Base-by-base conservation (phyloP, 2,113 vertebrate genomes). In the Triplophysa tibetana region DNA sequence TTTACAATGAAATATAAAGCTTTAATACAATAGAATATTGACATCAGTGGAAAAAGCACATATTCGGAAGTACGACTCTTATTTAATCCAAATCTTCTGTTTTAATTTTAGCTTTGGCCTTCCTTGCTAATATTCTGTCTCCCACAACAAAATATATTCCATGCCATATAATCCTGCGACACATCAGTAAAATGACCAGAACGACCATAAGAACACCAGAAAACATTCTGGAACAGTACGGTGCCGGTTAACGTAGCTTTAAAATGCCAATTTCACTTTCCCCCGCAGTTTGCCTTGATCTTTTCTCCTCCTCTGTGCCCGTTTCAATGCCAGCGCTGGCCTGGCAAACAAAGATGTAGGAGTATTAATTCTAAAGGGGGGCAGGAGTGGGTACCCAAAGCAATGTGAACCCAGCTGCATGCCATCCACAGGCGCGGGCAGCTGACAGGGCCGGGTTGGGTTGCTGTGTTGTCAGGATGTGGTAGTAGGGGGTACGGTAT, bases 391-490 rank as follows among this genome's bases (percentile, higher is more conserved):
- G 88, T 88, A 79, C 83, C 88, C 82, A 72, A 82, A 85, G 68
- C 79, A 70, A 70, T 74, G 90, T 87, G 91, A 91, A 90, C 90
- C 89, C 91, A 93, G 88, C 66, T 89, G 90, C 89, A 83, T 90
- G 91, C 87, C 89, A 90, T 87, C 87, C 89, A 89, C 89, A 89
- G 91, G 91, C 56, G 61, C 60, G 41, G 93, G 95, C 95, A 96
- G 96, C 96, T 96, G 95, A 81, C 66, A 58, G 77, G 80, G 72
- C 80, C 70, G 72, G 72, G 76, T 66, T 84, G 60, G 77, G 80
- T 84, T 79, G 79, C 83, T 84, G 83, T 81, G 83, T 82, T 84
- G 80, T 76, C 65, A 79, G 83, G 83, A 82, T 79, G 83, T 84
- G 80, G 63, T 75, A 10, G 70, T 60, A 77, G 73, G 78, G 83